phyloP scores from a whole-genome alignment of 2,888 invertebrate species.

The Stenolophus ochropezus region DNA sequence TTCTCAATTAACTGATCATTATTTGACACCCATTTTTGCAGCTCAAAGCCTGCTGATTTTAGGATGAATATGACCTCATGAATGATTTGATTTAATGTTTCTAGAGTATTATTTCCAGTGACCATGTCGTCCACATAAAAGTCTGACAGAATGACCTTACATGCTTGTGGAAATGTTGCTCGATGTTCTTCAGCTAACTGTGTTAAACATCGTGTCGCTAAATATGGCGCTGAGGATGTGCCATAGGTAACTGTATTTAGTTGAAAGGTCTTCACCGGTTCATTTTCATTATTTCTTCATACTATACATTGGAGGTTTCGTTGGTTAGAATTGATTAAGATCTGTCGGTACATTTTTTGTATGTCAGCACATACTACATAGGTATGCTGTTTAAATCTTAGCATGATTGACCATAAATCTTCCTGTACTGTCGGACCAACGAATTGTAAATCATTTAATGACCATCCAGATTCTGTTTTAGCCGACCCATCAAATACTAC shows the following conservation, averaged over 20 bases:
- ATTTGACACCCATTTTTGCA: constrained; percentile 39
- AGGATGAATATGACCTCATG: constrained; percentile 27
- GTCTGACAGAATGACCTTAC: constrained; percentile 3
- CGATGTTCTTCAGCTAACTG: constrained; percentile 55
- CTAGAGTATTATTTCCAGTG: constrained; percentile 24
- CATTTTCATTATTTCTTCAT: constrained; percentile 58
- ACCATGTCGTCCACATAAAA: constrained; percentile 50
- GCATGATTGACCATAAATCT: constrained; percentile 63
- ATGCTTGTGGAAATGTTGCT: constrained; percentile 58
- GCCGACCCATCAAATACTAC: neutral
- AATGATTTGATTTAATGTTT: constrained; percentile 27
- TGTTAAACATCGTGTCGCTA: constrained; percentile 61
- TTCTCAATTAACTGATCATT: constrained; percentile 27
- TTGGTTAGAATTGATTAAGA: constrained; percentile 62
- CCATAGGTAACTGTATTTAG: constrained; percentile 63
- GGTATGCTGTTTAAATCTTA: constrained; percentile 63
- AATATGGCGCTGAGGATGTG: constrained; percentile 61
- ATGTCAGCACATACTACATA: constrained; percentile 65
- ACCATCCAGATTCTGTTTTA: neutral
- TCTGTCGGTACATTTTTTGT: constrained; percentile 65
- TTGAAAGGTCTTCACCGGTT: constrained; percentile 51
- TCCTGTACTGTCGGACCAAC: constrained; percentile 64
- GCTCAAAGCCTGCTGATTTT: constrained; percentile 28
- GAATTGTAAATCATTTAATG: neutral
- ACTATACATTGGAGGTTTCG: constrained; percentile 62